Base-by-base conservation (phyloP, 2,113 vertebrate species). In the Gymnarchus niloticus region DNA sequence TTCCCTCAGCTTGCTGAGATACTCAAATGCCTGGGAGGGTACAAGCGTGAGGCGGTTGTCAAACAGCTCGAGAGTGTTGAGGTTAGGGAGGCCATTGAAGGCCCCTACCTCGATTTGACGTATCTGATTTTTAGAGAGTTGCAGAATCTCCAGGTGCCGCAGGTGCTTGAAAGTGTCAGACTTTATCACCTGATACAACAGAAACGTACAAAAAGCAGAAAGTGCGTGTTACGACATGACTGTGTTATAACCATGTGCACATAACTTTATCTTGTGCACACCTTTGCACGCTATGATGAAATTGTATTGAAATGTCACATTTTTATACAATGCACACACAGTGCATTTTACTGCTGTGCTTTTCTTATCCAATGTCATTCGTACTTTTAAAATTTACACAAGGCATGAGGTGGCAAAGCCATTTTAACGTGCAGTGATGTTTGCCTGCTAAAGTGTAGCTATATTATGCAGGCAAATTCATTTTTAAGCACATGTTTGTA, bases 111-210 rank as follows among this genome's bases (percentile, higher is more conserved):
- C 97, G 9, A 99, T 97, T 81, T 97, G 96, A 0, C 97, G 92
- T 54, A 99, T 97, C 88, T 97, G 94, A 91, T 99, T 99, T 83
- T 98, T 96, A 88, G 97, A 99, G 17, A 99, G 93, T 93, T 99
- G 98, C 8, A 99, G 93, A 90, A 99, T 99, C 94, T 99, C 98
- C 94, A 99, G 88, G 93, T 99, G 98, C 49, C 97, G 92, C 48
- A 99, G 94, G 91, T 99, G 98, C 83, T 98, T 98, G 92, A 99
- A 99, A 46, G 97, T 98, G 92, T 99, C 98, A 0, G 97, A 98
- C 78, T 96, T 97, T 92, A 99, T 99, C 89, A 98, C 96, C 95
- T 89, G 87, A 49, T 0, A 77, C 28, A 87, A 56, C 33, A 87
- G 73, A 80, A 37, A 82, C 14, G 85, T 87, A 56, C 73, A 76